Evolutionary conservation across 2,113 vertebrate genomes (phyloP).

Genomic region (Corythoichthys haematopterus): DNA sequence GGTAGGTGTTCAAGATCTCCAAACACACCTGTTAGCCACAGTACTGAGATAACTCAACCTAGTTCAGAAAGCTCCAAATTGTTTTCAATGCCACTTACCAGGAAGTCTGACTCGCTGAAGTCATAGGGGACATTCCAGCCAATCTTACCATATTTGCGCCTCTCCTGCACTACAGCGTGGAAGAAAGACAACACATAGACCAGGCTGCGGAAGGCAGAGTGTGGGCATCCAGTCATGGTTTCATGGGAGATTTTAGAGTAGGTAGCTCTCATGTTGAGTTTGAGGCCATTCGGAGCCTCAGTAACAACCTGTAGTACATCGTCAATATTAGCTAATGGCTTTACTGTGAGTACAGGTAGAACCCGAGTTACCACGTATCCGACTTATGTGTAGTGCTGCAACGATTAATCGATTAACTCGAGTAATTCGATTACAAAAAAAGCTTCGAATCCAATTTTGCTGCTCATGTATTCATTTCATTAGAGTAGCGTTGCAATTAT

Average conservation of each 20-base stretch:
- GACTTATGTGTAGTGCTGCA: too few relatives aligned
- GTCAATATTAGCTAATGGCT: too few relatives aligned
- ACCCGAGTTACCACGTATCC: too few relatives aligned
- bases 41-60: neutral
- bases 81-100: slow-evolving; percentile 59
- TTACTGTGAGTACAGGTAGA: too few relatives aligned
- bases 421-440: too few relatives aligned
- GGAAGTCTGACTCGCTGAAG: slow-evolving; percentile 96
- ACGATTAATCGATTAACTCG: too few relatives aligned
- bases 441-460: too few relatives aligned
- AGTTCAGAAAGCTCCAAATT: neutral
- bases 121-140: slow-evolving; percentile 93
- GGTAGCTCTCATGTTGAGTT: slow-evolving; percentile 90
- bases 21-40: slow-evolving; percentile 83
- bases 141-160: slow-evolving; percentile 93
- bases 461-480: too few relatives aligned
- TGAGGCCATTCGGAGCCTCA: slow-evolving; percentile 91
- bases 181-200: slow-evolving; percentile 91
- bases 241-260: slow-evolving; percentile 84
- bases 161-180: slow-evolving; percentile 94
- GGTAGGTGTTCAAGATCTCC: slow-evolving; percentile 89
- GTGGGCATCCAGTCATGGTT: slow-evolving; percentile 76
- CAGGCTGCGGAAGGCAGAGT: slow-evolving; percentile 82
- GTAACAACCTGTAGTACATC: slow-evolving; percentile 89
- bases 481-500: too few relatives aligned